Percentiles rank a stretch among this genome's conserved stretches.
These are phyloP conservation scores for Corydoras sp. DNA, from an alignment of 2,113 vertebrate species.

Conservation along the genomic window DNA sequence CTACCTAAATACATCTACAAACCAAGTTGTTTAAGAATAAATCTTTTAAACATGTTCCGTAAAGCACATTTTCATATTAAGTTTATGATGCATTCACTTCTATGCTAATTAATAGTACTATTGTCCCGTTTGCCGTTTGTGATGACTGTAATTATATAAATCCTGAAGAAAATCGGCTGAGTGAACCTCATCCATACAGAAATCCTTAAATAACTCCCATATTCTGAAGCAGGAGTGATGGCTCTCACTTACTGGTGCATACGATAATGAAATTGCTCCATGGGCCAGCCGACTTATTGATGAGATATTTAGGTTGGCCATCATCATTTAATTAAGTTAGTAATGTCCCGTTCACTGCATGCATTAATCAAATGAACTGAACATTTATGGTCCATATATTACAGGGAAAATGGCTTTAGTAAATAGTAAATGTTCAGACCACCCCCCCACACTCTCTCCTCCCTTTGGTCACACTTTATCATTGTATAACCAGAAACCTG, in stretches of 20 bases:
- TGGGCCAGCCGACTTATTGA: slow-evolving; percentile 36
- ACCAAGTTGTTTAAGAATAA: not conserved
- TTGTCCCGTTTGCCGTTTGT: not conserved
- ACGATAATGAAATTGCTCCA: slow-evolving; percentile 32
- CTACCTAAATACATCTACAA: too few species aligned
- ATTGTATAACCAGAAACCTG: slow-evolving; percentile 26
- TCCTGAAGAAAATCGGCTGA: slow-evolving; percentile 9
- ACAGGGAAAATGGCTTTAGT: slow-evolving; percentile 27
- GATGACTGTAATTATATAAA: not conserved
- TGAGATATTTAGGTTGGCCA: slow-evolving; percentile 40
- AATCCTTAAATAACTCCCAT: slow-evolving; percentile 15
- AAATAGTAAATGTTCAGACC: slow-evolving; percentile 19
- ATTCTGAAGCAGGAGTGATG: slow-evolving; percentile 14
- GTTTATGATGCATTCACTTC: not conserved
- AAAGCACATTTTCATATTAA: not conserved
- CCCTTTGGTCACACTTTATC: slow-evolving; percentile 20
- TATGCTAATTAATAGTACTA: too few species aligned
- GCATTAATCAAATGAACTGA: slow-evolving; percentile 39
- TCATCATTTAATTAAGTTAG: slow-evolving; percentile 40
- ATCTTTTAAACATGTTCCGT: not conserved
- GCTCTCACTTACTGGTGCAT: slow-evolving; percentile 15
- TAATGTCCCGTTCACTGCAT: slow-evolving; percentile 38
- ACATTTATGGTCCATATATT: slow-evolving; percentile 35
- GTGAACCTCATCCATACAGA: slow-evolving; percentile 4
- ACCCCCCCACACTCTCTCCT: not conserved